Evolutionary conservation across 1,140 invertebrate species (phyloP).

Genomic region (Drosophila insularis): DNA sequence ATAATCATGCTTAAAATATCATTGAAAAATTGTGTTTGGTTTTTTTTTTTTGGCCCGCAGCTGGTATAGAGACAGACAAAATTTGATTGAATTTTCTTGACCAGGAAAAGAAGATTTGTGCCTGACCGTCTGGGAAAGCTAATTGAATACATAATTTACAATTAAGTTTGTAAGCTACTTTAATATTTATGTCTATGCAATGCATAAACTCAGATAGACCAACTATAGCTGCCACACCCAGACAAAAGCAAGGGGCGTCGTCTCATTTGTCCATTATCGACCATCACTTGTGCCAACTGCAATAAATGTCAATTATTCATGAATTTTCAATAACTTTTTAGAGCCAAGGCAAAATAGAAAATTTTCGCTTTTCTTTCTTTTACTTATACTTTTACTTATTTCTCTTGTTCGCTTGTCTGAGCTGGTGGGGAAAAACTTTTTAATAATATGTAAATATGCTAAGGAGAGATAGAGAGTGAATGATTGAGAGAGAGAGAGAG

Average conservation of each 20-base stretch:
- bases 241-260: background rate
- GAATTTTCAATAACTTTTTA: constrained; percentile 75
- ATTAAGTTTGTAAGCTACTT: constrained; percentile 79
- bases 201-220: constrained; percentile 29
- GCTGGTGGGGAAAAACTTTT: constrained; percentile 64
- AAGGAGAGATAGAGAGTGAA: constrained; percentile 39
- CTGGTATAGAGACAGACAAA: constrained; percentile 33
- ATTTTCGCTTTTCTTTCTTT: constrained; percentile 48
- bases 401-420: constrained; percentile 29
- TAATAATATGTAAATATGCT: constrained; percentile 78
- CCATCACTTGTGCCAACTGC: constrained; percentile 78
- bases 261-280: constrained; percentile 64
- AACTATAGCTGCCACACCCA: constrained; percentile 5
- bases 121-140: constrained; percentile 53
- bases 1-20: background rate
- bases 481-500: constrained; percentile 8
- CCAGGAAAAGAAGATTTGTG: constrained; percentile 31
- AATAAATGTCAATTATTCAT: constrained; percentile 81
- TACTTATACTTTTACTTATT: constrained; percentile 3
- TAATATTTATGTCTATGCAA: constrained; percentile 76
- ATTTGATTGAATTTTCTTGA: constrained; percentile 44
- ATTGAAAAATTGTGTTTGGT: background rate
- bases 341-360: constrained; percentile 68
- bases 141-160: constrained; percentile 80
- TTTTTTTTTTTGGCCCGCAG: constrained; percentile 28